These are phyloP conservation scores for Otis tarda DNA, from an alignment of 2,113 vertebrate species.

Conservation along the genomic window DNA sequence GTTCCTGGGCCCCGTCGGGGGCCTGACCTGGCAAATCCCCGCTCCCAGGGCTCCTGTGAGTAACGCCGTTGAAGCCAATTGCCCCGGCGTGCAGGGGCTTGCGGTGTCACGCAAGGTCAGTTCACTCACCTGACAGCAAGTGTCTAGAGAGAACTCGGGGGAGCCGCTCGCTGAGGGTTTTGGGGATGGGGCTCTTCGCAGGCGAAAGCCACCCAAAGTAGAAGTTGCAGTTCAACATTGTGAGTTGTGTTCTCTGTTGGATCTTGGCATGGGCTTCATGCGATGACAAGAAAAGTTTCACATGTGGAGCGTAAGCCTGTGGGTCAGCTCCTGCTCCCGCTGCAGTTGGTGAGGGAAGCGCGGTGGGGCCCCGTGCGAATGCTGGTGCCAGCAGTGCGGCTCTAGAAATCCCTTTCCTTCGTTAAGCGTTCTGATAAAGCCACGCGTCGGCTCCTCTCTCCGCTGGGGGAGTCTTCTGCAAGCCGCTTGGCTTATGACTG, in stretches of 20 bases:
- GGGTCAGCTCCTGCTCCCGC: neutral
- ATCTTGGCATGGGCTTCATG: neutral
- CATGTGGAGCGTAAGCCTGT: neutral
- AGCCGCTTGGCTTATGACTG: neutral
- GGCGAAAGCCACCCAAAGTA: neutral
- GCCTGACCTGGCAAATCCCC: neutral
- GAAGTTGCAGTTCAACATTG: fast-evolving
- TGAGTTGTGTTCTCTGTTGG: neutral
- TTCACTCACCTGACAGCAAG: neutral
- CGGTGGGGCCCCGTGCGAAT: fast-evolving
- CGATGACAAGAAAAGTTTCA: neutral
- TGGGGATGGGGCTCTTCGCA: neutral
- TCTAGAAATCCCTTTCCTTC: neutral
- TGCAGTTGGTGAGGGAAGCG: neutral
- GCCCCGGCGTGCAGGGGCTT: neutral
- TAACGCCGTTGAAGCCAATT: neutral
- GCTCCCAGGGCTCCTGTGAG: neutral
- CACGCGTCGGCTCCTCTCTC: neutral
- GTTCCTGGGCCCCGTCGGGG: neutral
- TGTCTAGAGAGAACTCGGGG: neutral
- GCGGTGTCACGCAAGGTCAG: neutral
- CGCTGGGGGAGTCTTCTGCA: neutral
- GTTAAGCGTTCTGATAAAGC: neutral
- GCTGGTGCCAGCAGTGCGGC: fast-evolving
- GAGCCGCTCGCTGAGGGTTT: neutral